Conservation (phyloP, 1,140 invertebrate genomes). For the Drosophila leontia region DNA sequence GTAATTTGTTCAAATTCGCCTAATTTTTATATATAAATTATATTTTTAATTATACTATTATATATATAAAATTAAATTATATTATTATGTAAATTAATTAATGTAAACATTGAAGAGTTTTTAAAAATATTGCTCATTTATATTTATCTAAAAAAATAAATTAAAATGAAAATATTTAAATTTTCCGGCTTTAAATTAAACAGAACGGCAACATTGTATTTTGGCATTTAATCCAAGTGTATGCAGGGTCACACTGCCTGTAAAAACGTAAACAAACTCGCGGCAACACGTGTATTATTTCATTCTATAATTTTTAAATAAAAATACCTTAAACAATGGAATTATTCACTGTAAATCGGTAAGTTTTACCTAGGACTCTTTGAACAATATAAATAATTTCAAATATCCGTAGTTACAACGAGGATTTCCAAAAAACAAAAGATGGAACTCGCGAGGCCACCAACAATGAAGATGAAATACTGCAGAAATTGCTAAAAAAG, state of each 20-base stretch:
- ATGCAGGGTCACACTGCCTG: slow-evolving; percentile 29
- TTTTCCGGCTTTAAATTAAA: not conserved
- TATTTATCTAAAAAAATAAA: too few species aligned
- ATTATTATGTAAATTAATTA: too few species aligned
- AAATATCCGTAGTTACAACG: slow-evolving; percentile 44
- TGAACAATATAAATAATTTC: not conserved
- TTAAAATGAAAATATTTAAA: not conserved
- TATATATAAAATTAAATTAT: too few species aligned
- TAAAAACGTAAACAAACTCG: slow-evolving; percentile 65
- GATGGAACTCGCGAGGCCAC: not conserved
- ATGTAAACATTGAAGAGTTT: too few species aligned
- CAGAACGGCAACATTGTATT: slow-evolving; percentile 3
- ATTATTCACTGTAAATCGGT: slow-evolving; percentile 83
- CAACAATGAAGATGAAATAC: slow-evolving; percentile 86
- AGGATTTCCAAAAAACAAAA: slow-evolving; percentile 36
- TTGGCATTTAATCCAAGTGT: accelerated
- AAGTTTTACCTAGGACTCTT: not conserved
- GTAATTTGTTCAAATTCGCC: not conserved
- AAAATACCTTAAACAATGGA: slow-evolving; percentile 62
- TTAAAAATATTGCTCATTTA: too few species aligned
- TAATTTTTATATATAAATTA: too few species aligned
- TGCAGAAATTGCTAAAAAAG: slow-evolving; percentile 87
- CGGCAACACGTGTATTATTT: slow-evolving; percentile 59
- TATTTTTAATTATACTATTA: too few species aligned
- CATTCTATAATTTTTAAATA: slow-evolving; percentile 16